Evolutionary conservation across 2,113 vertebrate genomes (phyloP).

Genomic region (Sorex fumeus): DNA sequence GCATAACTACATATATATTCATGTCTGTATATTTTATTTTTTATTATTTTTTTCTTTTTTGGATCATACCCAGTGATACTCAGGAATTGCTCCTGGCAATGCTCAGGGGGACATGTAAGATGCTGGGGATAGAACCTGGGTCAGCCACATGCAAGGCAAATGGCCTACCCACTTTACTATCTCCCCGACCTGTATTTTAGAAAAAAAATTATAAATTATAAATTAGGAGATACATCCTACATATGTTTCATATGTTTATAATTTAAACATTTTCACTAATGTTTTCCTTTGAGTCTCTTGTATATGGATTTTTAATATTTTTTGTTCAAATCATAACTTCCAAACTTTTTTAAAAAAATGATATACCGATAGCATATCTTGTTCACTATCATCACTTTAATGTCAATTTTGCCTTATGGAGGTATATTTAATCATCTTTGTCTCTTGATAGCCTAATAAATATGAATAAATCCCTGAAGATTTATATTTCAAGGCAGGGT

Average conservation of each 20-base stretch:
- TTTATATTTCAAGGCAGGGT: conserved; percentile 20
- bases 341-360: conserved; percentile 23
- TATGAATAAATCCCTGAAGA: neutral
- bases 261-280: conserved; percentile 9
- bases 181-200: too few relatives aligned
- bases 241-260: conserved; percentile 45
- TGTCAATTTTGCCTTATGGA: conserved; percentile 8
- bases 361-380: neutral
- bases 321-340: conserved; percentile 18
- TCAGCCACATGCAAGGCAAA: too few relatives aligned
- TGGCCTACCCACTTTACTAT: too few relatives aligned
- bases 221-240: conserved; percentile 30
- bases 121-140: too few relatives aligned
- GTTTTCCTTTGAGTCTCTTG: conserved; percentile 28
- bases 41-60: too few relatives aligned
- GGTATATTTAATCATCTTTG: conserved; percentile 11
- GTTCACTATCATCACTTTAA: neutral
- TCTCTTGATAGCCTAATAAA: conserved; percentile 13
- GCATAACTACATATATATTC: neutral
- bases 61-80: too few relatives aligned
- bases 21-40: neutral
- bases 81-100: too few relatives aligned
- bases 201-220: neutral
- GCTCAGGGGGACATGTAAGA: too few relatives aligned
- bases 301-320: neutral